These are phyloP conservation scores for Tachyglossus aculeatus DNA, from an alignment of 2,797 vertebrate species.

Conservation along the genomic window DNA sequence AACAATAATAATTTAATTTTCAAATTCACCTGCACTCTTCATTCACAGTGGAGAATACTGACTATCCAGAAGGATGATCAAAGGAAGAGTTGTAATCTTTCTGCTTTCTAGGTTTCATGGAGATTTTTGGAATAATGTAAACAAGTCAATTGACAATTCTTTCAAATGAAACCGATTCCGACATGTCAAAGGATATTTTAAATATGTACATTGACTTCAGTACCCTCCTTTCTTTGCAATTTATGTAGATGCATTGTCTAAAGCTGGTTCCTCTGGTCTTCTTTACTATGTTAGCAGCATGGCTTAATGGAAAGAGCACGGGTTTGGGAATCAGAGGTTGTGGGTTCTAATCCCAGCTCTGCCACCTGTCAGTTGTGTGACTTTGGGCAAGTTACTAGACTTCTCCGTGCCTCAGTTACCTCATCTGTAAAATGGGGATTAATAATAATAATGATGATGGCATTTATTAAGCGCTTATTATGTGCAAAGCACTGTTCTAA, in stretches of 20 bases:
- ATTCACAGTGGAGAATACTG: slow-evolving; percentile 27
- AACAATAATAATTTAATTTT: slow-evolving; percentile 11
- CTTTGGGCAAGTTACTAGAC: no score
- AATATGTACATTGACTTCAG: slow-evolving; percentile 36
- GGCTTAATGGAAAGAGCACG: no score
- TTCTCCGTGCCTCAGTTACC: no score
- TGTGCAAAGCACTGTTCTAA: no score
- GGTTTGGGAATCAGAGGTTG: no score
- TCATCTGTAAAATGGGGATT: no score
- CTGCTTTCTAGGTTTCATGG: slow-evolving; percentile 25
- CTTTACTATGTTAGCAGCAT: slow-evolving; percentile 18
- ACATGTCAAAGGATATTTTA: slow-evolving; percentile 41
- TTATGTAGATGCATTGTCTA: slow-evolving; percentile 24
- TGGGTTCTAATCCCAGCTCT: no score
- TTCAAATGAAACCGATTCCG: slow-evolving; percentile 38
- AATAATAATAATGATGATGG: no score
- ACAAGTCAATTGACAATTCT: slow-evolving; percentile 49
- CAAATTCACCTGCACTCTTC: not conserved
- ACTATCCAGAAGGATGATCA: slow-evolving; percentile 36
- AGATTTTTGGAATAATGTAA: slow-evolving; percentile 51
- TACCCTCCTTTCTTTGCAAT: not conserved
- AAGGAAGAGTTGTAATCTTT: slow-evolving; percentile 43
- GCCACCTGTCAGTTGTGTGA: no score
- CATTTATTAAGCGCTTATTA: no score
- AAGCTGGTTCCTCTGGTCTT: slow-evolving; percentile 30